Base-by-base conservation (phyloP, 2,888 invertebrate species). In the Idaea dimidiata region DNA sequence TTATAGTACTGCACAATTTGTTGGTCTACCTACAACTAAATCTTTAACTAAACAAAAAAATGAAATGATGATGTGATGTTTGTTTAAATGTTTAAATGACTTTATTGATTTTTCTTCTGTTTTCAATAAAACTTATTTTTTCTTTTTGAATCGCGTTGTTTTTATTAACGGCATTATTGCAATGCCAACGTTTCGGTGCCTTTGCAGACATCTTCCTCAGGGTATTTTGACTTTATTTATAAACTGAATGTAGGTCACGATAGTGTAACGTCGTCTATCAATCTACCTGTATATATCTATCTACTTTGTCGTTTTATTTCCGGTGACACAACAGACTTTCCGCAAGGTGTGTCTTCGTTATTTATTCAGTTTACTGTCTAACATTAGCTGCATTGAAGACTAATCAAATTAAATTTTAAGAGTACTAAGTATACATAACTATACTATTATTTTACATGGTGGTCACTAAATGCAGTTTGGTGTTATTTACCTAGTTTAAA, bases 331-430 rank as follows among this genome's bases (percentile, higher is more conserved):
- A 60, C 64, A 59, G 60, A 61, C 43, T 7, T 43, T 10, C 8
- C 57, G 60, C 10, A 62, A 66, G 61, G 66, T 63, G 62, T 59
- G 65, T 57, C 24, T 56, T 62, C 61, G 66, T 62, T 43, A 43
- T 43, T 43, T 43, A 43, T 43, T 43, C 10, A 43, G 8, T 8
- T 43, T 43, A 43, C 43, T 43, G 43, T 14, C 43, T 43, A 32
- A 32, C 32, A 8, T 14, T 14, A 8, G 10, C 14, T 43, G 14
- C 43, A 43, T 14, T 43, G 43, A 43, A 60, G 62, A 62, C 31
- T 62, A 62, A 65, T 58, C 33, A 60, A 60, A 55, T 43, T 57
- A 24, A 10, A 24, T 16, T 54, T 57, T 53, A n/a, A 16, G 61
- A 5, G 3, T 5, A 24, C 24, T 24, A 6, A 33, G 6, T 14